These are phyloP conservation scores for Lontra canadensis DNA, from an alignment of 2,113 vertebrate species.

Conservation along the genomic window DNA sequence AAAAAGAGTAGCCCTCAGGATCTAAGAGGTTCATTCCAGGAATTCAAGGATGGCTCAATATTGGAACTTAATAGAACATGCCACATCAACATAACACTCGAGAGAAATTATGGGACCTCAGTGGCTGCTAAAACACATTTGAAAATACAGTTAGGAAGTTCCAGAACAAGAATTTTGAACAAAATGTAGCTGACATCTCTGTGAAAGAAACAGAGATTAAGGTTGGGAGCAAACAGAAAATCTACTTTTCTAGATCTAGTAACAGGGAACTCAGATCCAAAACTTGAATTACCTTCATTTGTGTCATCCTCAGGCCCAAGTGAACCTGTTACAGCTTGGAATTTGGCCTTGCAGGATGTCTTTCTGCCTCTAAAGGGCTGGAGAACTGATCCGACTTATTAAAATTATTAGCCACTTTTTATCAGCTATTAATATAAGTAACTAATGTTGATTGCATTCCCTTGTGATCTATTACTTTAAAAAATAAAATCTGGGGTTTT, in stretches of 20 bases:
- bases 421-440: not conserved
- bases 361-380: not conserved
- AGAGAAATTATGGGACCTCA: not conserved
- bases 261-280: not conserved
- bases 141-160: not conserved
- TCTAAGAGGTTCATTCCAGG: not conserved
- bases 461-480: not conserved
- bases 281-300: conserved; percentile 15
- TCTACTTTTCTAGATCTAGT: not conserved
- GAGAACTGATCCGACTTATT: not conserved
- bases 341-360: not conserved
- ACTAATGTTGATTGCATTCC: conserved; percentile 2
- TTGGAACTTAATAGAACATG: not conserved
- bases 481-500: not conserved
- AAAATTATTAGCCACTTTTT: not conserved
- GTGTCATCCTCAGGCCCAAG: not conserved
- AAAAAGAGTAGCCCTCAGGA: not conserved
- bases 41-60: conserved; percentile 9
- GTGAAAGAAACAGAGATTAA: not conserved
- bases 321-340: not conserved
- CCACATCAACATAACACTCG: not conserved
- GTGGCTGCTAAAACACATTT: not conserved
- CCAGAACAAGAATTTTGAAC: not conserved
- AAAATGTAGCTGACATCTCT: not conserved
- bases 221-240: not conserved